Evolutionary conservation across 2,113 vertebrate species (phyloP).

Genomic region (Hydrochoerus hydrochaeris): DNA sequence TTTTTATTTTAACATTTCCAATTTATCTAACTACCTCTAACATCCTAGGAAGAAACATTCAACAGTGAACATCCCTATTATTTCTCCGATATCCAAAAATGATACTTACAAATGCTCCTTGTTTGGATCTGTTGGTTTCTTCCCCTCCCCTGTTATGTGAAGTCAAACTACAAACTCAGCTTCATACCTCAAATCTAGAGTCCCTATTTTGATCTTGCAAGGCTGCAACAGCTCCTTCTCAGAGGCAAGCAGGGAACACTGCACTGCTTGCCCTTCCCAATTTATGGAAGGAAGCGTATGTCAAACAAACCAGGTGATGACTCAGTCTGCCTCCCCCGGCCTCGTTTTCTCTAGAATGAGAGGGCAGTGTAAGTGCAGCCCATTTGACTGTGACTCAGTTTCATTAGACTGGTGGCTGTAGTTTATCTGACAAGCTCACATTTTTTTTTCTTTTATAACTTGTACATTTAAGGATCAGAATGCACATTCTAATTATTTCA

Average conservation of each 20-base stretch:
- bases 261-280: slow-evolving; percentile 78
- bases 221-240: slow-evolving; percentile 22
- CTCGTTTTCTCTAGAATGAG: slow-evolving; percentile 82
- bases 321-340: slow-evolving; percentile 84
- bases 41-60: slow-evolving; percentile 29
- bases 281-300: slow-evolving; percentile 86
- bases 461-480: slow-evolving; percentile 63
- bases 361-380: slow-evolving; percentile 77
- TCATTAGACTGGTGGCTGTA: slow-evolving; percentile 69
- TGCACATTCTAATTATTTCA: slow-evolving; percentile 55
- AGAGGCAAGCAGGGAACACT: slow-evolving; percentile 60
- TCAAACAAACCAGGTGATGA: slow-evolving; percentile 88
- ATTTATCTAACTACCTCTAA: slow-evolving; percentile 41
- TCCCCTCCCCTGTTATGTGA: neutral
- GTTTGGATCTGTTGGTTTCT: slow-evolving; percentile 31
- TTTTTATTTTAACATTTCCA: slow-evolving; percentile 40
- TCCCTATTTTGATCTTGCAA: neutral
- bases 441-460: slow-evolving; percentile 65
- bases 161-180: slow-evolving; percentile 42
- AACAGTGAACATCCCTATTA: neutral
- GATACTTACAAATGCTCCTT: slow-evolving; percentile 74
- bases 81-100: slow-evolving; percentile 21
- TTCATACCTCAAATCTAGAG: slow-evolving; percentile 58
- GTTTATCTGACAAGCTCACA: slow-evolving; percentile 72
- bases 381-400: slow-evolving; percentile 85